phyloP scores from a whole-genome alignment of 2,113 vertebrate species.

The Oenanthe oenanthe region DNA sequence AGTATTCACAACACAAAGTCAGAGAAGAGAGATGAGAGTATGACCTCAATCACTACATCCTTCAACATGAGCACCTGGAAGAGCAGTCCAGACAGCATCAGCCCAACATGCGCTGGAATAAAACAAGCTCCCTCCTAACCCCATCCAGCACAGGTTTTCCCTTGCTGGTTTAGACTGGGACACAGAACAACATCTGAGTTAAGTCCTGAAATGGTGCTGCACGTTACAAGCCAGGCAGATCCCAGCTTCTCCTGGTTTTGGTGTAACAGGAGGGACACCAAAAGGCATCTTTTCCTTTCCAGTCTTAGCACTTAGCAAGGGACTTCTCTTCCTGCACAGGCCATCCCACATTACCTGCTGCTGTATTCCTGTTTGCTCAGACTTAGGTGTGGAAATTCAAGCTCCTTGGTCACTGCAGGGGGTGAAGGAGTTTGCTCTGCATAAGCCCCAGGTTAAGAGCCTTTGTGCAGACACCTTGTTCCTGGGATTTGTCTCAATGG shows the following conservation, averaged over 20 bases:
- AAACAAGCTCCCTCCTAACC: not conserved
- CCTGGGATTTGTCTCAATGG: not conserved
- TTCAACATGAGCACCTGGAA: not conserved
- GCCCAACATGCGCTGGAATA: not conserved
- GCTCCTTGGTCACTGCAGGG: not conserved
- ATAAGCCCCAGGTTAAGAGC: constrained; percentile 6
- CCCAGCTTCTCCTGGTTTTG: not conserved
- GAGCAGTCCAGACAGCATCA: not conserved
- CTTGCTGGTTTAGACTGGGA: not conserved
- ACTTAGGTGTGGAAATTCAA: not conserved
- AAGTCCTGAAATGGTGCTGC: not conserved
- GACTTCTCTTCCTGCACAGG: not conserved
- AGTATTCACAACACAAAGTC: not conserved
- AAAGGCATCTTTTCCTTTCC: not conserved
- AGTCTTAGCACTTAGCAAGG: not conserved
- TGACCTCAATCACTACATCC: not conserved
- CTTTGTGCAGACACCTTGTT: not conserved
- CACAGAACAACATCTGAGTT: not conserved
- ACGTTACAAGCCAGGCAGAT: not conserved
- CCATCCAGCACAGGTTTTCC: not conserved
- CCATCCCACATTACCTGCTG: not conserved
- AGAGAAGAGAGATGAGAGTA: not conserved
- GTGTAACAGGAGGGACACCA: too few species aligned
- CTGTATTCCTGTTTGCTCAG: not conserved
- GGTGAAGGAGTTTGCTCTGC: not conserved